Evolutionary conservation across 2,113 vertebrate genomes (phyloP).

Genomic region (Syrmaticus mikado): DNA sequence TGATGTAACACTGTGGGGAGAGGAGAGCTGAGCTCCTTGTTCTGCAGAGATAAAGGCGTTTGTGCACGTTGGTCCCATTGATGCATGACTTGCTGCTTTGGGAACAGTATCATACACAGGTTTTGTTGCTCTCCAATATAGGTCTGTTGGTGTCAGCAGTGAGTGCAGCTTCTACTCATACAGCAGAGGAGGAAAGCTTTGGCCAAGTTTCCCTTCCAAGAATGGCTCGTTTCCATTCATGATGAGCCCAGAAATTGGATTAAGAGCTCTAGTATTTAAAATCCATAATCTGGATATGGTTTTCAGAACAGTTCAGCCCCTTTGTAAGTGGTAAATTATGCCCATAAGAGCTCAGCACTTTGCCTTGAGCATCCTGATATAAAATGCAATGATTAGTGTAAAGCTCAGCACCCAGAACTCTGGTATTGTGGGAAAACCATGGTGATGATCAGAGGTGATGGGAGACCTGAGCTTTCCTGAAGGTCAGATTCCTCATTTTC

Average conservation of each 20-base stretch:
- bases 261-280: slow-evolving; percentile 3
- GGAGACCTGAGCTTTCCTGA: not conserved
- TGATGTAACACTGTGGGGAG: not conserved
- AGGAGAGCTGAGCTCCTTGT: not conserved
- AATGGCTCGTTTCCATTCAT: not conserved
- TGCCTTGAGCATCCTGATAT: not conserved
- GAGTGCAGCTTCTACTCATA: not conserved
- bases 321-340: not conserved
- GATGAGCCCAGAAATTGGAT: slow-evolving; percentile 4
- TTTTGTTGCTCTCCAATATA: not conserved
- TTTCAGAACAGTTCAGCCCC: not conserved
- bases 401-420: not conserved
- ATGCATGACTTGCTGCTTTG: rapidly evolving
- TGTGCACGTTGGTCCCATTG: rapidly evolving
- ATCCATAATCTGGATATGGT: not conserved
- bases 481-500: not conserved
- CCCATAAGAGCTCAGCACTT: not conserved
- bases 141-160: not conserved
- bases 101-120: not conserved
- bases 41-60: not conserved
- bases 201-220: slow-evolving; percentile 23
- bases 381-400: not conserved
- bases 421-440: not conserved
- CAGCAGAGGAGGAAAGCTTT: not conserved
- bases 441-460: rapidly evolving